Evolutionary conservation across 1,140 invertebrate species (phyloP), one percentile per base, ranked within the genome.

Genomic region (Euschistus heros): DNA sequence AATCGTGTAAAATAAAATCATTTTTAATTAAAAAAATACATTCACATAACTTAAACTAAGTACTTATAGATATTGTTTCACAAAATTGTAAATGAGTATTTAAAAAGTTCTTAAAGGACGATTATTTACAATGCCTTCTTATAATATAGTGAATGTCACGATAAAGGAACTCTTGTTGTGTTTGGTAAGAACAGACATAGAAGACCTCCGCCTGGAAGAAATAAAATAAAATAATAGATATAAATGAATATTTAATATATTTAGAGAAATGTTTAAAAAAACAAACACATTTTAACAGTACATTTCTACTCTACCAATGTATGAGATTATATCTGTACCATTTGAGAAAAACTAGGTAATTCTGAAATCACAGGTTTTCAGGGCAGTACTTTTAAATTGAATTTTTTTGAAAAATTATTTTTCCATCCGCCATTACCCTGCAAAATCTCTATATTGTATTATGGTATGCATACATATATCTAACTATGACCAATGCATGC

Each of bases 181-280:
- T 92, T 92, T 70, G 88, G 89, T 78, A 92, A 77, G 77, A 88
- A 84, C 71, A 92, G 80, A 75, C 88, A 89, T 75, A 92, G 84
- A 55, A 92, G 78, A 66, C 89, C 89, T 73, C 89, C 89, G 71
- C 87, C 80, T 82, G 72, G 18, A 75, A 76, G 67, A 60, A 59
- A 68, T 6, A 54, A 37, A 10, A 37, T 10, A 6, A 2, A 37
- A 37, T 17, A 44, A 46, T 62, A 4, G 52, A 54, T 7, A 54
- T 54, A 8, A 8, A 54, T n/a, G 18, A 18, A 24, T 54, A 54
- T 44, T 10, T 10, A 10, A 17, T 10, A 44, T 10, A 44, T 10
- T 44, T 44, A 44, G 42, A 44, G 17, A 44, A 44, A 44, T 44
- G 7, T 44, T 17, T 17, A 44, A 44, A 44, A 44, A 10, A 44